Percentiles rank a stretch among this genome's conserved stretches.
These are phyloP conservation scores for Drosophila birchii DNA, from an alignment of 2,888 invertebrate genomes.

Conservation along the genomic window DNA sequence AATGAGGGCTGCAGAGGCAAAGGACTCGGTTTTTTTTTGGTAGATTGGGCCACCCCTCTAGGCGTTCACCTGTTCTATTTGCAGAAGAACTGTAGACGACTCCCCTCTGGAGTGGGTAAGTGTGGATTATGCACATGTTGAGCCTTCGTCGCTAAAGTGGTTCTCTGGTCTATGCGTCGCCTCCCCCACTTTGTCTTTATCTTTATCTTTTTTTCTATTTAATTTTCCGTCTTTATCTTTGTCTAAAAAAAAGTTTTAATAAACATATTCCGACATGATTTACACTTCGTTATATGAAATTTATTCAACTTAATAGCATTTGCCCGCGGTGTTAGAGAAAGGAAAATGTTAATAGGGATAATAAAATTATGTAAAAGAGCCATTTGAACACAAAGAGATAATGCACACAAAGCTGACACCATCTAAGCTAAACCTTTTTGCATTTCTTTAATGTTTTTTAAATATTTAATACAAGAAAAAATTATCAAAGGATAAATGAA, in stretches of 20 bases:
- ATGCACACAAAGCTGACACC: background rate
- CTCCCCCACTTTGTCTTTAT: background rate
- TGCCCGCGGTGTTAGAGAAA: constrained; percentile 2
- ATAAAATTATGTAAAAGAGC: constrained; percentile 24
- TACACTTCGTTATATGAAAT: constrained; percentile 44
- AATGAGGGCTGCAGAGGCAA: constrained; percentile 20
- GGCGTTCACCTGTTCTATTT: constrained; percentile 65
- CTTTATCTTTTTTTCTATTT: constrained; percentile 6
- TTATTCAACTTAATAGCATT: constrained; percentile 26
- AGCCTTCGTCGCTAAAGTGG: constrained; percentile 44
- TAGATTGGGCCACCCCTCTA: constrained; percentile 5
- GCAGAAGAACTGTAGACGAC: constrained; percentile 46
- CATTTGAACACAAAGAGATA: constrained; percentile 2
- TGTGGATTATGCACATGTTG: constrained; percentile 72
- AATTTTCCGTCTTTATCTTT: constrained; percentile 34
- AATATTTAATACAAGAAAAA: background rate
- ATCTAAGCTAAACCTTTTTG: background rate
- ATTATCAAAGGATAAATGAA: too few relatives aligned
- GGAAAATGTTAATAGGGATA: constrained; percentile 16
- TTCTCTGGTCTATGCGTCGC: background rate
- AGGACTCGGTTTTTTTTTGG: background rate
- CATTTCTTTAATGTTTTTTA: background rate
- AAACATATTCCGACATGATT: constrained; percentile 61
- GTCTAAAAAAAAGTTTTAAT: constrained; percentile 57
- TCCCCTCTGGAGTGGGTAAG: constrained; percentile 3